Percentiles rank a stretch among this genome's conserved stretches.
These are phyloP conservation scores for Uromys caudimaculatus DNA, from an alignment of 2,797 vertebrate genomes.

Conservation along the genomic window DNA sequence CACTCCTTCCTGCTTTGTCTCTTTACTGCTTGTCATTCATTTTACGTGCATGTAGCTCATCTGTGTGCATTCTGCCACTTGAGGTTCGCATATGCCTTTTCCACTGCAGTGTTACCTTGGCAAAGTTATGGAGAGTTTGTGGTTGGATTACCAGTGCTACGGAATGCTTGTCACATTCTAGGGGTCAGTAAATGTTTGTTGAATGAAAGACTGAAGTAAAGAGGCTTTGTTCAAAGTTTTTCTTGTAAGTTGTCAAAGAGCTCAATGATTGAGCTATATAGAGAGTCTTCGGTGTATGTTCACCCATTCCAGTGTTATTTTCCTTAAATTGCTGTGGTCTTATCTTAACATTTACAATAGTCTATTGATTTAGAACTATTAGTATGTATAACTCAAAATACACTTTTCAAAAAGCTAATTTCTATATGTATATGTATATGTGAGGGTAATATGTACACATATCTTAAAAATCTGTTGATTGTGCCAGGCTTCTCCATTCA, in stretches of 20 bases:
- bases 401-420: not conserved
- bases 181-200: not conserved
- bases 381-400: not conserved
- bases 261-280: not conserved
- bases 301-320: not conserved
- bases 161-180: not conserved
- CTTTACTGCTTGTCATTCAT: not conserved
- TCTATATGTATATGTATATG: not conserved
- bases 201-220: not conserved
- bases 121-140: not conserved
- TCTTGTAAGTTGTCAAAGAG: not conserved
- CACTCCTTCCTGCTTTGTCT: not conserved
- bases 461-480: not conserved
- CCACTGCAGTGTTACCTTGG: not conserved
- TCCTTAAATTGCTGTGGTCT: not conserved
- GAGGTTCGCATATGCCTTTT: not conserved
- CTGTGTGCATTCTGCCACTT: not conserved
- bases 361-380: not conserved
- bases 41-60: not conserved
- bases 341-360: not conserved
- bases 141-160: not conserved
- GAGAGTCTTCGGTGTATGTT: not conserved
- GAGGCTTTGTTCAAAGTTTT: not conserved
- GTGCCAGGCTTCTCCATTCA: not conserved
- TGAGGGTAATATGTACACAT: not conserved